Evolutionary conservation across 2,113 vertebrate species (phyloP), one percentile per base, ranked within the genome.

Genomic region (Labrus mixtus): DNA sequence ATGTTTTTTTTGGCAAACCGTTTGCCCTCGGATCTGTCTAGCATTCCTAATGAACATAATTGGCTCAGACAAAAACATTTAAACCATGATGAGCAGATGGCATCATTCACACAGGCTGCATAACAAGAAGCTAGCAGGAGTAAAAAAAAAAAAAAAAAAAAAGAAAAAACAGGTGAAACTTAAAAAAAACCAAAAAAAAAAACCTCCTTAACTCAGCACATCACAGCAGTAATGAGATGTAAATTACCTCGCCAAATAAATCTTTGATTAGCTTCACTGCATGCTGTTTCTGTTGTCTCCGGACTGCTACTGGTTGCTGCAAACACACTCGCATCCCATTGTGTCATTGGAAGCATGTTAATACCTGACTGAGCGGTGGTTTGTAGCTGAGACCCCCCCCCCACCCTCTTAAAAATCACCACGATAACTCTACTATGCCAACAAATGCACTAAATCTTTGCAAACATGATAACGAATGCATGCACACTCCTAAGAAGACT

Each of bases 61-160:
- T 90, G 85, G 80, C 81, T 81, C 78, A 86, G 80, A 89, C 83
- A 84, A 87, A 90, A 89, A 85, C 79, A 89, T 91, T 92, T 82
- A 91, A 89, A 90, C 87, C 82, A 82, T 88, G 88, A 91, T 89
- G 89, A 91, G 85, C 92, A 94, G 91, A 94, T 94, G 91, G 91
- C 84, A 81, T 83, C 77, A 55, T 65, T 88, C 84, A 84, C 70
- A 75, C 46, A 17, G 69, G 55, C 74, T 71, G 85, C 83, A 87
- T 81, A 76, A 83, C 78, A 89, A 90, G 67, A 84, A 67, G 65
- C 73, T 82, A 61, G 60, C 54, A 39, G 72, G 55, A 83, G 80
- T 33, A 33, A 33, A 33, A 6, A 6, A 3, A 58, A 90, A 90
- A 70, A 48, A 15, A 56, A 15, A 22, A 57, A 58, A 33, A 91